phyloP scores from a whole-genome alignment of 2,113 vertebrate genomes.

The Eidolon helvum region DNA sequence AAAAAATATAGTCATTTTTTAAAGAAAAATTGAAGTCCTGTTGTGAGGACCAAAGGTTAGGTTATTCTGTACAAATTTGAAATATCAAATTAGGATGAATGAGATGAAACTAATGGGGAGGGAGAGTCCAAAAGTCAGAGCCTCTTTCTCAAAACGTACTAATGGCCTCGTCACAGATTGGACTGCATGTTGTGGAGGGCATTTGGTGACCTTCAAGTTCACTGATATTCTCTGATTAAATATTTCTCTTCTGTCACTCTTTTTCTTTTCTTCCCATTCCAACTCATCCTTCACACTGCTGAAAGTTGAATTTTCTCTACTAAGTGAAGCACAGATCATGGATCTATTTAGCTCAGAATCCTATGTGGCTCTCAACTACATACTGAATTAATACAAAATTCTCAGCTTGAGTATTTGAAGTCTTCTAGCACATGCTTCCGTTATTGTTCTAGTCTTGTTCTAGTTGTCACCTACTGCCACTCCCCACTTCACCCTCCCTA shows the following conservation, averaged over 20 bases:
- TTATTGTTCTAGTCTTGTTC: not conserved
- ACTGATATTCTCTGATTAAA: not conserved
- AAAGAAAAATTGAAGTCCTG: not conserved
- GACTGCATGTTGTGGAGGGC: not conserved
- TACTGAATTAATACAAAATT: not conserved
- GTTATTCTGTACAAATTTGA: not conserved
- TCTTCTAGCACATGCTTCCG: not conserved
- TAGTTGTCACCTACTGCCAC: not conserved
- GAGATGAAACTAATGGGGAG: not conserved
- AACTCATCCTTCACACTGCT: not conserved
- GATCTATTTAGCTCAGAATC: not conserved
- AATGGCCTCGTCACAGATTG: not conserved
- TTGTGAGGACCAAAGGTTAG: not conserved
- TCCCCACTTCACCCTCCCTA: not conserved
- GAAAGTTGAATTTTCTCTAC: not conserved
- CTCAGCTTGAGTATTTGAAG: not conserved
- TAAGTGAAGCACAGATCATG: not conserved
- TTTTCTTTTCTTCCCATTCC: not conserved
- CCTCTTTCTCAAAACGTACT: not conserved
- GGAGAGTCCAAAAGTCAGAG: not conserved
- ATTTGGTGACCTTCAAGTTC: not conserved
- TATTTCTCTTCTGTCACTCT: not conserved
- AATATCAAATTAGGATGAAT: not conserved
- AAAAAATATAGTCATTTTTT: not conserved
- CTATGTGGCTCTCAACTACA: not conserved